Percentiles rank a stretch among this genome's conserved stretches.
These are phyloP conservation scores for Poecilia picta DNA, from an alignment of 2,797 vertebrate species.

Conservation along the genomic window DNA sequence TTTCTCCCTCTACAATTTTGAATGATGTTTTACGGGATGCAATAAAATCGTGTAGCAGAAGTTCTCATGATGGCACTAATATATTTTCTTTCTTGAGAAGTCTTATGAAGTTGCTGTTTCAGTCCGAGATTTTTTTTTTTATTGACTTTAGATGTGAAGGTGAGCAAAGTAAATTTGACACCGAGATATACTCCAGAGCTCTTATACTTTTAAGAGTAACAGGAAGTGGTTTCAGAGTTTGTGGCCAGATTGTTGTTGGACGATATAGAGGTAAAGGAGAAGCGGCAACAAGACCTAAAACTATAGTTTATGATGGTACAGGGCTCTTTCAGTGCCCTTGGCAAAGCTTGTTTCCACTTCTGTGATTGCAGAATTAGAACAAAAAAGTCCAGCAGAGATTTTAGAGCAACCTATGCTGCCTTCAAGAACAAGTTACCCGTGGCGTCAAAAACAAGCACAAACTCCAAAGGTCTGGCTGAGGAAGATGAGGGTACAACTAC, in stretches of 20 bases:
- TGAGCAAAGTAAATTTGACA: not conserved
- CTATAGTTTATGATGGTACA: not conserved
- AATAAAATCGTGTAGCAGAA: not conserved
- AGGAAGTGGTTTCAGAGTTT: not conserved
- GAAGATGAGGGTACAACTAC: not conserved
- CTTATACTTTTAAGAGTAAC: not conserved
- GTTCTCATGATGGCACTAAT: not conserved
- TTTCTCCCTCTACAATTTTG: not conserved
- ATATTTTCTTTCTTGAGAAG: not conserved
- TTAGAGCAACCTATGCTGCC: not conserved
- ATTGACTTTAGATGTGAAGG: not conserved
- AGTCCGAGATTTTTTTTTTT: not conserved
- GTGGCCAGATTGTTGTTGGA: not conserved
- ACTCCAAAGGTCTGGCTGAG: not conserved
- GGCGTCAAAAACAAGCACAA: not conserved
- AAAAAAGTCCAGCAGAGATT: not conserved
- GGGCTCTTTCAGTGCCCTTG: not conserved
- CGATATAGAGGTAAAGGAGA: not conserved
- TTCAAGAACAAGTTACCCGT: not conserved
- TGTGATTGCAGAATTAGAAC: not conserved
- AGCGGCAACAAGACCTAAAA: not conserved
- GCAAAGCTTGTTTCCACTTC: not conserved
- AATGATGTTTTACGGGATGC: not conserved
- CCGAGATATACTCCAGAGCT: not conserved
- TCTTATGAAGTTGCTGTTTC: not conserved